These are phyloP conservation scores for Vidua chalybeata DNA, from an alignment of 2,113 vertebrate genomes.

Conservation along the genomic window DNA sequence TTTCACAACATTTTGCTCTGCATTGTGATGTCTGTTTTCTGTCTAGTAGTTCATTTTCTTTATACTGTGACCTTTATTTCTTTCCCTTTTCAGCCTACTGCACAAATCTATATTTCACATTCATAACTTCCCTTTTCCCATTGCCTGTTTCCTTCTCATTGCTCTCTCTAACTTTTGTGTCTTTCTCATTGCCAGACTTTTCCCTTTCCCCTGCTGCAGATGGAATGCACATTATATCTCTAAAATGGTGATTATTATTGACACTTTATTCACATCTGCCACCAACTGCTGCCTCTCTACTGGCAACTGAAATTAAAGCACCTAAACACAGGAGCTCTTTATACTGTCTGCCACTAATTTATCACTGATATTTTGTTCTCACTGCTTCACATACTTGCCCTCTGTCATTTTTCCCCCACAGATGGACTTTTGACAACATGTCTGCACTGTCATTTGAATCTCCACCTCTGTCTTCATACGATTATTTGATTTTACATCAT, in stretches of 20 bases:
- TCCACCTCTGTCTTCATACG: neutral
- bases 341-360: neutral
- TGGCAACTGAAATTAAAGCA: neutral
- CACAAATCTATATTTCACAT: neutral
- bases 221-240: neutral
- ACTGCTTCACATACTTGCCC: fast-evolving
- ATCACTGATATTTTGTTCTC: neutral
- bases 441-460: neutral
- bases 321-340: neutral
- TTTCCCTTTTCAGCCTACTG: neutral
- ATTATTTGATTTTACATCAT: neutral
- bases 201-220: neutral
- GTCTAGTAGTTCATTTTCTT: neutral
- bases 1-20: neutral
- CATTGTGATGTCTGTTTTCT: neutral
- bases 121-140: neutral
- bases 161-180: neutral
- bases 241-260: neutral
- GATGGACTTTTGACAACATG: neutral
- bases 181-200: neutral
- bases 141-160: neutral
- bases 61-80: neutral
- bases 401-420: neutral
- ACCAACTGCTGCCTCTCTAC: neutral
- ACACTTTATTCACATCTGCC: neutral